Base-by-base conservation (phyloP, 2,888 invertebrate species). In the Enoplolaimus lenunculus region DNA sequence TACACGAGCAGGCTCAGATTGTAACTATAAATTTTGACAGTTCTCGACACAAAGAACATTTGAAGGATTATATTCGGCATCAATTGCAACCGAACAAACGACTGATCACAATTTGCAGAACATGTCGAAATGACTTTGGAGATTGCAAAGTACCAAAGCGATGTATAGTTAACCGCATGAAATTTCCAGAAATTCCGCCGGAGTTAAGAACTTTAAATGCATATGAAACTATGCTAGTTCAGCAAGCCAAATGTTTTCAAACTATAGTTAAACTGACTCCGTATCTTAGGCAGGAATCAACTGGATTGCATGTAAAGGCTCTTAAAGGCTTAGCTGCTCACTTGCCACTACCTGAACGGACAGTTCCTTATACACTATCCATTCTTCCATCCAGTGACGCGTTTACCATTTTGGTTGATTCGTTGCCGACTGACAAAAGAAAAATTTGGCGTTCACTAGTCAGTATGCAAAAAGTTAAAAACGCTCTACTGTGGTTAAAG, bases 351-450 rank as follows among this genome's bases (percentile, higher is more conserved):
- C 57, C 57, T 57, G 57, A 57, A 26, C 21, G 26, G 21, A 21
- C 57, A 57, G 26, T 57, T 26, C 21, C 21, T 57, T 21, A 57
- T 57, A 57, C 26, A 21, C 26, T 57, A 26, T 21, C 57, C 21
- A 21, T 26, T 21, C 26, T 57, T 21, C 57, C 57, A 57, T 21
- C 21, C 26, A 26, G 21, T 57, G 26, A 26, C 57, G 26, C 21
- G 21, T 26, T 57, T 21, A 26, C 21, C 21, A 62, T 62, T 30
- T 62, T 62, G 64, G 64, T 62, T 62, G 64, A 62, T 33, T 30
- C 30, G 28, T 7, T 62, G 26, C 64, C 64, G 13, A 62, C 64
- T 16, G 7, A 62, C 16, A 29, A 62, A 33, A 62, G 31, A 33
- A 33, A 30, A 30, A 7, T 7, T 26, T 62, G 64, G 64, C 7